Conservation (phyloP, 1,140 invertebrate species). For the Potamilus streckersoni region DNA sequence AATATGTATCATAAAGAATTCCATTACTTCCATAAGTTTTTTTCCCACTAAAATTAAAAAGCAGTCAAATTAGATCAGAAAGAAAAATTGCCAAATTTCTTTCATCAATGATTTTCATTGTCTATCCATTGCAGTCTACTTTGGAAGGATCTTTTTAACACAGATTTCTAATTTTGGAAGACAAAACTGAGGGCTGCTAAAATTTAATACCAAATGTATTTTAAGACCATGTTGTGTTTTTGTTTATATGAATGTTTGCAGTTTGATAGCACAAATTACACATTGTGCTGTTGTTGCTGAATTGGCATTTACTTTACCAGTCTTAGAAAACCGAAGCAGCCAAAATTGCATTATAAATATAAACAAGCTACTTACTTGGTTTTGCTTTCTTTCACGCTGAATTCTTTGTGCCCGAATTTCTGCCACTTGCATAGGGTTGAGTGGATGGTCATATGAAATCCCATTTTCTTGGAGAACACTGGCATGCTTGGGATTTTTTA, state of each 20-base stretch:
- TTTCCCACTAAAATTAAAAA: too few relatives aligned
- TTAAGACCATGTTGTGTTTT: not conserved
- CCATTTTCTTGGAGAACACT: constrained; percentile 84
- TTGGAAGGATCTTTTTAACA: too few relatives aligned
- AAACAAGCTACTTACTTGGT: constrained; percentile 52
- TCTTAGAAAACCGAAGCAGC: not conserved
- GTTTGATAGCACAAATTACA: not conserved
- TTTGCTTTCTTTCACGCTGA: constrained; percentile 81
- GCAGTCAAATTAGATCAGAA: too few relatives aligned
- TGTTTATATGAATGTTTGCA: not conserved
- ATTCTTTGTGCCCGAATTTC: constrained; percentile 85
- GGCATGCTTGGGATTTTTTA: constrained; percentile 88
- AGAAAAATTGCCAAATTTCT: too few relatives aligned
- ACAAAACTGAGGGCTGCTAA: too few relatives aligned
- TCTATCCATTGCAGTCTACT: too few relatives aligned
- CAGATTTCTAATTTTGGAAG: too few relatives aligned
- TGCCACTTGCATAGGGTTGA: constrained; percentile 87
- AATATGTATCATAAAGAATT: too few relatives aligned
- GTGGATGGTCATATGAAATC: constrained; percentile 87
- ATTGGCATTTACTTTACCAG: not conserved
- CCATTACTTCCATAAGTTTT: too few relatives aligned
- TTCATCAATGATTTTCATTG: too few relatives aligned
- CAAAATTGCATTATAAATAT: not conserved
- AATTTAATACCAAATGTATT: too few relatives aligned
- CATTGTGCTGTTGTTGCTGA: not conserved